A percentile compares a stretch with the other conserved stretches of the same genome.
phyloP scores from a whole-genome alignment of 2,888 invertebrate genomes.

The Dermolepida albohirtum region DNA sequence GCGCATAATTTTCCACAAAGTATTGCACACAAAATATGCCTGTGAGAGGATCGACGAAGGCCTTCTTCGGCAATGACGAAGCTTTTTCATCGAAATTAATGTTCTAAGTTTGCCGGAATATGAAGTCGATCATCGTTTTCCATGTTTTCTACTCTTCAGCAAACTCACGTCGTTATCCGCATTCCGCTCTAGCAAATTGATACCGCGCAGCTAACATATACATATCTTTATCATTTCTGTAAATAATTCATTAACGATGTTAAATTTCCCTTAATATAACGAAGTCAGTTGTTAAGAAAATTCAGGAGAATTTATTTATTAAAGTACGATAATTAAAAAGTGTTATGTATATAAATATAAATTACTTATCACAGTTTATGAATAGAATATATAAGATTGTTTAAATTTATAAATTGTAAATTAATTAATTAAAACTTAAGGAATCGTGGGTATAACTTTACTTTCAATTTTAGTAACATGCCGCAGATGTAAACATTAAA shows the following conservation, averaged over 20 bases:
- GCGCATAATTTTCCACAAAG: slow-evolving; percentile 34
- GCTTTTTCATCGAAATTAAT: slow-evolving; percentile 39
- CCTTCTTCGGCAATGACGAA: slow-evolving; percentile 28
- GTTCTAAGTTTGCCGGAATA: slow-evolving; percentile 36
- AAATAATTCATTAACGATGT: slow-evolving; percentile 18
- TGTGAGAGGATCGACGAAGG: slow-evolving; percentile 22
- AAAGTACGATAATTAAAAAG: too few relatives aligned
- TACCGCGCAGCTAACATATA: slow-evolving; percentile 12
- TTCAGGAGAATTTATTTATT: too few relatives aligned
- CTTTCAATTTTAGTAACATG: too few relatives aligned
- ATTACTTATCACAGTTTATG: too few relatives aligned
- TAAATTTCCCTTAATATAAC: too few relatives aligned
- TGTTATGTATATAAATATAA: too few relatives aligned
- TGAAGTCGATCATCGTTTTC: slow-evolving; percentile 37
- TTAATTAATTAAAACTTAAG: too few relatives aligned
- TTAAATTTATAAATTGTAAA: too few relatives aligned
- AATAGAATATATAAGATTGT: too few relatives aligned
- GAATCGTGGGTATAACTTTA: too few relatives aligned
- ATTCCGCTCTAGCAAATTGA: slow-evolving; percentile 34
- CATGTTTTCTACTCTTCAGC: slow-evolving; percentile 32
- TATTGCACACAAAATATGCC: slow-evolving; percentile 38
- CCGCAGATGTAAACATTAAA: too few relatives aligned
- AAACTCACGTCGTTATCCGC: slow-evolving; percentile 28
- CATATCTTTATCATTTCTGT: slow-evolving; percentile 24
- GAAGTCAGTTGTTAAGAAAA: too few relatives aligned